Base-by-base conservation (phyloP, 2,888 invertebrate genomes). In the Acrocyrtus sp. region DNA sequence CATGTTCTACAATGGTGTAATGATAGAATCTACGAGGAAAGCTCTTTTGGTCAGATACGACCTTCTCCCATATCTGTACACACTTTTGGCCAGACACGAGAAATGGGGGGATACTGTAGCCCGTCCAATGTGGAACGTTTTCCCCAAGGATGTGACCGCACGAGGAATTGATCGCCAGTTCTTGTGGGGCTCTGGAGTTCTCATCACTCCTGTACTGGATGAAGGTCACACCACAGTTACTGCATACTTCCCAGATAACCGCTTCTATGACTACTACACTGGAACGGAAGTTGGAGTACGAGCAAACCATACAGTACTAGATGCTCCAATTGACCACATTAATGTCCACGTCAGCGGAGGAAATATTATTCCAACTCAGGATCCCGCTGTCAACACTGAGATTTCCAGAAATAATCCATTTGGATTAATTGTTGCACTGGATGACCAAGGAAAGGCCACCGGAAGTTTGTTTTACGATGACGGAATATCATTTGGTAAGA, bases 131-230 rank as follows among this genome's bases (percentile, higher is more conserved):
- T 92, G 77, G 76, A 69, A 74, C 47, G 70, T 63, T 81, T 90
- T 88, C 80, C 87, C 88, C 0, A 83, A 85, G 4, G 90, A 93
- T 82, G 80, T 82, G 0, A 83, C 85, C 1, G 90, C 92, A 0
- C 89, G 89, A 82, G 84, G 84, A 19, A 88, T 93, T 58, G 93
- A 93, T 83, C 86, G 86, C 2, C 92, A 93, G 83, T 94, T 94
- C 84, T 84, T 94, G 76, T 90, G 94, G 87, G 94, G 94, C 0
- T 86, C 89, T 5, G 87, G 73, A 45, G 24, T 94, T 0, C 88
- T 94, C 87, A 88, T 95, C 47, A 85, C 89, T 0, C 93, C 94
- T 0, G 90, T 92, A 27, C 84, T 94, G 62, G 83, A 87, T 53
- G 86, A 88, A 82, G 65, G 57, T 10, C 39, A 43, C 1, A 62